Conservation (phyloP, 2,113 vertebrate species). For the Macaca nemestrina region DNA sequence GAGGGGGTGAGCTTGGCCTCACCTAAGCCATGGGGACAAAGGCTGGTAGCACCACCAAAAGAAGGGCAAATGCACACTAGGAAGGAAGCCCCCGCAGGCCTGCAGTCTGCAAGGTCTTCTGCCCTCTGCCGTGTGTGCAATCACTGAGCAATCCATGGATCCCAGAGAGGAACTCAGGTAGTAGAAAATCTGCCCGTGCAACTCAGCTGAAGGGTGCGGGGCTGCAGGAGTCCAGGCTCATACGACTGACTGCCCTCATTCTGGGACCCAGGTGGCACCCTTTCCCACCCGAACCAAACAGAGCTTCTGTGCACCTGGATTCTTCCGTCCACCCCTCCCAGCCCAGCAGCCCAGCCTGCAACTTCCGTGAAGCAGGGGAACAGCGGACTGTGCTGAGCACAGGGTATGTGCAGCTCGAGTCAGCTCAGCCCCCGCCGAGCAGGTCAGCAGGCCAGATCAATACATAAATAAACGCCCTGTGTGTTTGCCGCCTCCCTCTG, state of each 20-base stretch:
- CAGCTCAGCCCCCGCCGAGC: background rate
- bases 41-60: background rate
- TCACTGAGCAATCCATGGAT: background rate
- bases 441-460: constrained; percentile 59
- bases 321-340: background rate
- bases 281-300: background rate
- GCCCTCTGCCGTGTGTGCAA: background rate
- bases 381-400: background rate
- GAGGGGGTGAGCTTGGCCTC: background rate
- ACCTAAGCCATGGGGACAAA: background rate
- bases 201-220: background rate
- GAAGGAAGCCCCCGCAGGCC: background rate
- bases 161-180: background rate
- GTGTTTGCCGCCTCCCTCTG: background rate
- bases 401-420: background rate
- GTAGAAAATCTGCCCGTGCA: background rate
- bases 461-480: constrained; percentile 31
- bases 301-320: background rate
- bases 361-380: background rate
- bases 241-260: background rate
- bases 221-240: background rate
- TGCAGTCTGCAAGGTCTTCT: background rate
- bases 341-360: background rate
- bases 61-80: fast-evolving
- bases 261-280: background rate